Percentiles rank a stretch among this genome's conserved stretches.
Evolutionary conservation across 1,140 invertebrate species (phyloP).

Genomic region (Parapsyche elsis): DNA sequence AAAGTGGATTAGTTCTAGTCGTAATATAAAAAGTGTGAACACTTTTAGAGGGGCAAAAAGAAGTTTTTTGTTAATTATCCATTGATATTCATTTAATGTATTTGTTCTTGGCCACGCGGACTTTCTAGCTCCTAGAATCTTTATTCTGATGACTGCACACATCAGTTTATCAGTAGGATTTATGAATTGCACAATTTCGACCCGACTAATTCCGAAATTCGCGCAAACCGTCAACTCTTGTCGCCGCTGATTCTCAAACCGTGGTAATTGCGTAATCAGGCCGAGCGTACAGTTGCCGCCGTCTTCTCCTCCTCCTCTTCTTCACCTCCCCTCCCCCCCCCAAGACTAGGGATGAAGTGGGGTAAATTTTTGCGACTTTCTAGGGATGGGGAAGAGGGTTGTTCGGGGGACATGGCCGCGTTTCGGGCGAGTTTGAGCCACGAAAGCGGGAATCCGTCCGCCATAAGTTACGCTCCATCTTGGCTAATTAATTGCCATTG

Average conservation of each 20-base stretch:
- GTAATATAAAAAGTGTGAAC: too few species aligned
- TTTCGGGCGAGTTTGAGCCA: background rate
- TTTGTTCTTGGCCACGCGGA: too few species aligned
- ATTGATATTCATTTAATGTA: too few species aligned
- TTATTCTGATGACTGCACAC: too few species aligned
- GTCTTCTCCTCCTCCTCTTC: background rate
- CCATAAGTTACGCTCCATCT: constrained; percentile 55
- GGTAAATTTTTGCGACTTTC: background rate
- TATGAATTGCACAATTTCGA: too few species aligned
- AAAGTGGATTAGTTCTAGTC: too few species aligned
- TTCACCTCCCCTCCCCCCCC: background rate
- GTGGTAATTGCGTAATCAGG: constrained; percentile 40
- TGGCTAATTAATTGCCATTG: constrained; percentile 57
- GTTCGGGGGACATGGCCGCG: background rate
- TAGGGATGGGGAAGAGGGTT: background rate
- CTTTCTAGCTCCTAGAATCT: too few species aligned
- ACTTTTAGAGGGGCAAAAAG: too few species aligned
- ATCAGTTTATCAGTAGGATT: too few species aligned
- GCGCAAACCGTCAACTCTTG: constrained; percentile 40
- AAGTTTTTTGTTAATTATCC: too few species aligned
- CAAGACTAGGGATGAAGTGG: background rate
- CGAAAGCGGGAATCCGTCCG: constrained; percentile 44
- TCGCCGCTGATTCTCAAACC: constrained; percentile 32
- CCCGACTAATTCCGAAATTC: too few species aligned
- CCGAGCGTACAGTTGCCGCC: background rate